phyloP scores from a whole-genome alignment of 2,797 vertebrate species.

The Eulemur coronatus region DNA sequence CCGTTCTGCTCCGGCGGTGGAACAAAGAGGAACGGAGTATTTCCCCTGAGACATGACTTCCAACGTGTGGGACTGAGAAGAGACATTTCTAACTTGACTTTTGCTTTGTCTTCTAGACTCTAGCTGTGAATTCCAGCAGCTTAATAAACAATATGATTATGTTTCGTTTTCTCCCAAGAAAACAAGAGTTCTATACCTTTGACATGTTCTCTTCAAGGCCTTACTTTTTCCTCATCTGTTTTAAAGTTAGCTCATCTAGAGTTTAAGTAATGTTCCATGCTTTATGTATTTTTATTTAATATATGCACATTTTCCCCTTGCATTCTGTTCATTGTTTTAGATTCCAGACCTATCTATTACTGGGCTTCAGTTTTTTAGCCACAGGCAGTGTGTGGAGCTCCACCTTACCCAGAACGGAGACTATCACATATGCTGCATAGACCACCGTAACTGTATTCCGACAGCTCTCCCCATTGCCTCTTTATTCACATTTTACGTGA shows the following conservation, averaged over 20 bases:
- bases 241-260: background rate
- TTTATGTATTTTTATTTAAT: background rate
- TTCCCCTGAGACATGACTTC: background rate
- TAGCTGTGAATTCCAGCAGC: background rate
- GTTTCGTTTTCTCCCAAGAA: background rate
- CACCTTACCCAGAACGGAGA: background rate
- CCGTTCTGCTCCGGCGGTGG: background rate
- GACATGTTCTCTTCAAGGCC: background rate
- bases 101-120: background rate
- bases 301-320: background rate
- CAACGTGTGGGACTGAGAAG: background rate
- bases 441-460: too few relatives aligned
- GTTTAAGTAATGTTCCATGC: background rate
- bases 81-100: background rate
- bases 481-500: background rate
- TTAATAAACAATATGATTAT: background rate
- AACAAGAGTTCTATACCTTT: background rate
- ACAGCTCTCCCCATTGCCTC: background rate
- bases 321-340: background rate
- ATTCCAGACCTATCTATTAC: background rate
- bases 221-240: background rate
- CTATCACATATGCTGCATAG: background rate
- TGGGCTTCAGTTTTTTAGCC: background rate
- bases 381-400: background rate
- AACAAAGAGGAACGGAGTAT: background rate